A percentile compares a stretch with the other conserved stretches of the same genome.
phyloP scores from a whole-genome alignment of 2,797 vertebrate genomes.

The Cyprinella venusta region DNA sequence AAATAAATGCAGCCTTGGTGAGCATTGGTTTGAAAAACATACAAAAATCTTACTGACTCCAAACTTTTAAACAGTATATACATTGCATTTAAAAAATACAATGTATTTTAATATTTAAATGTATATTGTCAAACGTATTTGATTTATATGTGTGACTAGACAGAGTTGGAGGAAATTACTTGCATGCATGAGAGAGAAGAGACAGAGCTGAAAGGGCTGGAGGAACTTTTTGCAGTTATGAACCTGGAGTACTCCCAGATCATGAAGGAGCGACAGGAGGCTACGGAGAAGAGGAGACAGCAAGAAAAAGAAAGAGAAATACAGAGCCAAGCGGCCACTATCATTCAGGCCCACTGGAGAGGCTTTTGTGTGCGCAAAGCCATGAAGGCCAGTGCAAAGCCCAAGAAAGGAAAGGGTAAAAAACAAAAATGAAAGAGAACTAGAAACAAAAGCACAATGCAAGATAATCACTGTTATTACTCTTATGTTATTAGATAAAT shows the following conservation, averaged over 20 bases:
- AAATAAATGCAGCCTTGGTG: no score
- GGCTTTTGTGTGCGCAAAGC: conserved; percentile 81
- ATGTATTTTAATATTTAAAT: neutral
- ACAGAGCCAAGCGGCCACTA: conserved; percentile 76
- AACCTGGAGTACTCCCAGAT: conserved; percentile 81
- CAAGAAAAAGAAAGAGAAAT: conserved; percentile 71
- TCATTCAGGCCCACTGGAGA: conserved; percentile 89
- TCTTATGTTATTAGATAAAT: neutral
- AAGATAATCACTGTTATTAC: neutral
- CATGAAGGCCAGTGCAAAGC: conserved; percentile 76
- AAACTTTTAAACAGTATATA: neutral
- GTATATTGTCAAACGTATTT: neutral
- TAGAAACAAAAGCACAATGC: neutral
- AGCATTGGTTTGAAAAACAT: neutral
- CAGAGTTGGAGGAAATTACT: conserved; percentile 73
- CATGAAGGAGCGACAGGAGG: conserved; percentile 70
- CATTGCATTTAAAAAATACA: neutral
- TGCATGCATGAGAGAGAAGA: conserved; percentile 69
- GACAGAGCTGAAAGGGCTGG: conserved; percentile 74
- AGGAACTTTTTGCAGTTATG: conserved; percentile 70
- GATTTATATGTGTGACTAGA: conserved; percentile 66
- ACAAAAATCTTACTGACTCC: neutral
- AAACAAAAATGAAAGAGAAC: conserved; percentile 58
- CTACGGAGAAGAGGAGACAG: conserved; percentile 68
- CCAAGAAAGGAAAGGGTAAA: conserved; percentile 71